Evolutionary conservation across 1,140 invertebrate species (phyloP).

Genomic region (Aphaenogaster rudis): DNA sequence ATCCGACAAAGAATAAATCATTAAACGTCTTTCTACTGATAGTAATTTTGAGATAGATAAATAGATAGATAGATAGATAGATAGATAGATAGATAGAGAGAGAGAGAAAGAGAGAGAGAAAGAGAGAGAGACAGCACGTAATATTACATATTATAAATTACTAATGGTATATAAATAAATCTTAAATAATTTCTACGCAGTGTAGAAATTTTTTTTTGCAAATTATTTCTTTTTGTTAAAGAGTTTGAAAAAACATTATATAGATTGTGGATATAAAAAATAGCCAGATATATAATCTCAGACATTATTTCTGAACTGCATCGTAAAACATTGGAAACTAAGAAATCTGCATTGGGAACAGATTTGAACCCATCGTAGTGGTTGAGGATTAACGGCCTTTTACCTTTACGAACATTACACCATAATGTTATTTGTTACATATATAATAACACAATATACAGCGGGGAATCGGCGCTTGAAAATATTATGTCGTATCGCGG

Average conservation of each 20-base stretch:
- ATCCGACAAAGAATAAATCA: background rate
- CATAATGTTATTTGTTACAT: constrained; percentile 59
- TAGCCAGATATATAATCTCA: constrained; percentile 39
- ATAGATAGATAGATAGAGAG: background rate
- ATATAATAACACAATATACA: constrained; percentile 73
- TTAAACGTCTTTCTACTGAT: background rate
- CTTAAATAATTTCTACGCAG: background rate
- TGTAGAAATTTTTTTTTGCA: background rate
- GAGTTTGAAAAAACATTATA: constrained; percentile 36
- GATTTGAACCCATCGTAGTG: constrained; percentile 20
- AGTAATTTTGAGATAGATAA: background rate
- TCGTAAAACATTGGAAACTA: background rate
- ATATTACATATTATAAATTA: background rate
- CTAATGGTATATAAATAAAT: background rate
- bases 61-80: too few species aligned
- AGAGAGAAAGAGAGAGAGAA: background rate
- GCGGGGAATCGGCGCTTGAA: constrained; percentile 69
- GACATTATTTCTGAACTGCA: background rate
- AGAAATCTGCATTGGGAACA: background rate
- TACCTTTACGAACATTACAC: constrained; percentile 49
- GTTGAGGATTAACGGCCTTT: constrained; percentile 46
- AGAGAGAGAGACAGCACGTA: background rate
- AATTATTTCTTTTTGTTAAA: background rate
- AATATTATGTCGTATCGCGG: constrained; percentile 67
- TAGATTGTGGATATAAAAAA: background rate